These are phyloP conservation scores for Falco concolor DNA, from an alignment of 2,797 vertebrate genomes.

Conservation along the genomic window DNA sequence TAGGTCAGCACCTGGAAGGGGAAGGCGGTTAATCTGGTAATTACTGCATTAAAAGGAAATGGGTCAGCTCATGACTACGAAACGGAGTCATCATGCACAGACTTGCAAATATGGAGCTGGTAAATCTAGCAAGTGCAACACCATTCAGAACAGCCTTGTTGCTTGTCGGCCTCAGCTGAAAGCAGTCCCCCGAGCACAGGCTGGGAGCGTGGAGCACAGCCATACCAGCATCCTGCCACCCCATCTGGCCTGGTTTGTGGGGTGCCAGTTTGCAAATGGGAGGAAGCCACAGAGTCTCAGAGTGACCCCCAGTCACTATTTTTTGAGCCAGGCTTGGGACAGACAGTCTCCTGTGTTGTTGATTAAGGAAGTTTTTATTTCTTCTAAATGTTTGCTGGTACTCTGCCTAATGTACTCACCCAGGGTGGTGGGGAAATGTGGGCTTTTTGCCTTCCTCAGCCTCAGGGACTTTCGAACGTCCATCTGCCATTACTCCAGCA, in stretches of 20 bases:
- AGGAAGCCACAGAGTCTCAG: background rate
- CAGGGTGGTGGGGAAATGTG: background rate
- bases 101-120: background rate
- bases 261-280: background rate
- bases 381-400: background rate
- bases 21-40: background rate
- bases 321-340: background rate
- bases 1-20: background rate
- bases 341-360: background rate
- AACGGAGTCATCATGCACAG: background rate
- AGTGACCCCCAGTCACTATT: background rate
- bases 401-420: background rate
- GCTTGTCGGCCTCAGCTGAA: background rate
- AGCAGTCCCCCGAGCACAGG: background rate
- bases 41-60: background rate
- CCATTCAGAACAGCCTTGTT: rapidly evolving
- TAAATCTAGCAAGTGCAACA: background rate
- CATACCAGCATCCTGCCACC: rapidly evolving
- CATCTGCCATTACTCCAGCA: background rate
- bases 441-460: background rate
- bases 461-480: background rate
- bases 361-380: background rate
- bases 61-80: background rate
- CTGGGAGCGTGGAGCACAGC: background rate
- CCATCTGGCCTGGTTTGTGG: rapidly evolving